Conservation (phyloP, 2,888 invertebrate species). For the Polyploca ridens region DNA sequence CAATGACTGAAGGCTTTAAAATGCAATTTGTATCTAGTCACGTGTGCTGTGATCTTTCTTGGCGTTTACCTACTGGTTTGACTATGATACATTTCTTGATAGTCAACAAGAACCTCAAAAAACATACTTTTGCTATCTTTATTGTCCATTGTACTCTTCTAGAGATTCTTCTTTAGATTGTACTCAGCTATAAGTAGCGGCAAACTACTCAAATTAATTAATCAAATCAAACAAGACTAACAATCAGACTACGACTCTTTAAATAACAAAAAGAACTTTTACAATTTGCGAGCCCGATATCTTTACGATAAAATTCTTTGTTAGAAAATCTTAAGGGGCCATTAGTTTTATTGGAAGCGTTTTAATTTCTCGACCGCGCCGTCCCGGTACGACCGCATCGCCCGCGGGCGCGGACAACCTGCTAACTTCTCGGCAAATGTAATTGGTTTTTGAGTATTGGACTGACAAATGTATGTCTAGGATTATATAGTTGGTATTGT, state of each 20-base stretch:
- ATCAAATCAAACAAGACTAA: constrained; percentile 35
- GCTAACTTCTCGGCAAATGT: constrained; percentile 37
- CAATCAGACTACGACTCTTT: constrained; percentile 14
- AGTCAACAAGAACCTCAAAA: too few species aligned
- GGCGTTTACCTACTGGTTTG: too few species aligned
- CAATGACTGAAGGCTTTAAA: too few species aligned
- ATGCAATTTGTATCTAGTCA: too few species aligned
- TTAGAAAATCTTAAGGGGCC: constrained; percentile 45
- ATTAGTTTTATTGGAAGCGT: constrained; percentile 51
- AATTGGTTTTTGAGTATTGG: constrained; percentile 43
- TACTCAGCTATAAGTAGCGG: too few species aligned
- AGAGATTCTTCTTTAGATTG: too few species aligned
- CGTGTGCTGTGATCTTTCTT: too few species aligned
- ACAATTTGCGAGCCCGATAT: constrained; percentile 32
- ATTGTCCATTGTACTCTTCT: too few species aligned
- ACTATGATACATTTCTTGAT: too few species aligned
- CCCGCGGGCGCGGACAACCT: constrained; percentile 18
- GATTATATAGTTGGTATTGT: neutral
- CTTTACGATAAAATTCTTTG: constrained; percentile 46
- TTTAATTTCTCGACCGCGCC: constrained; percentile 35
- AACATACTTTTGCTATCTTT: too few species aligned
- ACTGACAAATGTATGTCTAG: constrained; percentile 15
- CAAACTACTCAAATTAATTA: constrained; percentile 26
- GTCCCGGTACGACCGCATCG: neutral
- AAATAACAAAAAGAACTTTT: constrained; percentile 25